These are phyloP conservation scores for Tetragnatha versicolor DNA, from an alignment of 1,140 invertebrate genomes.

Conservation along the genomic window DNA sequence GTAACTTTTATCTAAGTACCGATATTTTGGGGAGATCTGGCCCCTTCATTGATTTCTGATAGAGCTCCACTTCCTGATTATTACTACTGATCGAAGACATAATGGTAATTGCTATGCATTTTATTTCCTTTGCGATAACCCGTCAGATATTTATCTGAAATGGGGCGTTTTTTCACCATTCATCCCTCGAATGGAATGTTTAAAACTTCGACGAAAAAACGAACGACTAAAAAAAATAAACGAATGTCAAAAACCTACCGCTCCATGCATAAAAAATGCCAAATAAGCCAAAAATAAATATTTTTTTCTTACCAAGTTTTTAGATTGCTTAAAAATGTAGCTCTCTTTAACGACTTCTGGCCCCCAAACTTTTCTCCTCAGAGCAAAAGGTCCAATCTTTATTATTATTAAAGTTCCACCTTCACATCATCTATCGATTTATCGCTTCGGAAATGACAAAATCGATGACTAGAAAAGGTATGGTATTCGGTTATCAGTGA, in stretches of 20 bases:
- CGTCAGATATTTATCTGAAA: conserved; percentile 16
- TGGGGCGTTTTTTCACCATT: conserved; percentile 16
- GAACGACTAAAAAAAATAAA: conserved; percentile 22
- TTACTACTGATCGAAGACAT: conserved; percentile 19
- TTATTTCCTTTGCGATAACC: conserved; percentile 14
- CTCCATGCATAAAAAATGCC: neutral
- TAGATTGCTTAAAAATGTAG: conserved; percentile 47
- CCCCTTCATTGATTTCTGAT: conserved; percentile 40
- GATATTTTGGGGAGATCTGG: conserved; percentile 18
- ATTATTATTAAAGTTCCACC: conserved; percentile 51
- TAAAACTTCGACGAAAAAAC: conserved; percentile 4
- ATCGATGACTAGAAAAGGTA: conserved; percentile 48
- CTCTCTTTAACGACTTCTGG: conserved; percentile 39
- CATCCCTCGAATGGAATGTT: neutral
- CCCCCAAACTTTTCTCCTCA: conserved; percentile 14
- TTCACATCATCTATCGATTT: conserved; percentile 53
- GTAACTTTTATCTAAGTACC: conserved; percentile 34
- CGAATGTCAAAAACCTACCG: neutral
- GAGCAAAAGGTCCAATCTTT: conserved; percentile 32
- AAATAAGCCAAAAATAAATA: conserved; percentile 35
- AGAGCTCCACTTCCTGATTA: conserved; percentile 11
- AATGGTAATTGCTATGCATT: conserved; percentile 46
- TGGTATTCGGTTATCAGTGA: conserved; percentile 50
- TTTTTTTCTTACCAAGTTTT: conserved; percentile 18
- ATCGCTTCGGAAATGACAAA: conserved; percentile 51